Evolutionary conservation across 2,797 vertebrate species (phyloP).

Genomic region (Fistularia commersonii): DNA sequence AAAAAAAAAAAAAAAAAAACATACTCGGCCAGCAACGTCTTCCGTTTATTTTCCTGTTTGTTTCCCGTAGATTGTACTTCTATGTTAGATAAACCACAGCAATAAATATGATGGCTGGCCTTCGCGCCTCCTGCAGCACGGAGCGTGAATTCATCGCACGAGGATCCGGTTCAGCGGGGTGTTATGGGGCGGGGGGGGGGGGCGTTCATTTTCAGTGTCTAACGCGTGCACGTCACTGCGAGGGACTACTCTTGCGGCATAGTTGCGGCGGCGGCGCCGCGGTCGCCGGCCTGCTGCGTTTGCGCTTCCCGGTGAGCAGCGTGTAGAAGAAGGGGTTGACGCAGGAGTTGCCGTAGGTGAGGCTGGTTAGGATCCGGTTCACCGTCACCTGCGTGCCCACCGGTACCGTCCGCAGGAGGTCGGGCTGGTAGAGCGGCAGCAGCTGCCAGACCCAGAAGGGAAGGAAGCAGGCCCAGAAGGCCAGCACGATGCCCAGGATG

Average conservation of each 20-base stretch:
- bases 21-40: too few species aligned
- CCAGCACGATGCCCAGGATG: constrained; percentile 81
- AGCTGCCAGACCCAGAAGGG: constrained; percentile 90
- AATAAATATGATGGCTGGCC: too few species aligned
- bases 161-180: too few species aligned
- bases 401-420: constrained; percentile 71
- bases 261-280: constrained; percentile 67
- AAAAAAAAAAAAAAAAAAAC: constrained; percentile 45
- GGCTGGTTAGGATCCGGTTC: constrained; percentile 81
- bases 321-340: constrained; percentile 89
- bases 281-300: constrained; percentile 53
- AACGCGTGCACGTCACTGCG: constrained; percentile 36
- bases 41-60: too few species aligned
- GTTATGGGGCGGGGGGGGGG: too few species aligned
- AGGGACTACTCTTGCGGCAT: constrained; percentile 71
- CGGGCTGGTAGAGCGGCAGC: constrained; percentile 79
- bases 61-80: too few species aligned
- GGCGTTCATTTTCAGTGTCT: too few species aligned
- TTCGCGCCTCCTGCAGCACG: too few species aligned
- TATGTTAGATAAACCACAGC: too few species aligned
- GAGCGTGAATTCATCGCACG: too few species aligned
- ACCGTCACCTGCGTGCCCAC: constrained; percentile 81
- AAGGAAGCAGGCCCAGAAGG: constrained; percentile 87
- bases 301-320: constrained; percentile 77
- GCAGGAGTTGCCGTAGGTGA: constrained; percentile 86